Evolutionary conservation across 2,888 invertebrate species (phyloP), one percentile per base, ranked within the genome.

Genomic region (Chymomyza caudatula): DNA sequence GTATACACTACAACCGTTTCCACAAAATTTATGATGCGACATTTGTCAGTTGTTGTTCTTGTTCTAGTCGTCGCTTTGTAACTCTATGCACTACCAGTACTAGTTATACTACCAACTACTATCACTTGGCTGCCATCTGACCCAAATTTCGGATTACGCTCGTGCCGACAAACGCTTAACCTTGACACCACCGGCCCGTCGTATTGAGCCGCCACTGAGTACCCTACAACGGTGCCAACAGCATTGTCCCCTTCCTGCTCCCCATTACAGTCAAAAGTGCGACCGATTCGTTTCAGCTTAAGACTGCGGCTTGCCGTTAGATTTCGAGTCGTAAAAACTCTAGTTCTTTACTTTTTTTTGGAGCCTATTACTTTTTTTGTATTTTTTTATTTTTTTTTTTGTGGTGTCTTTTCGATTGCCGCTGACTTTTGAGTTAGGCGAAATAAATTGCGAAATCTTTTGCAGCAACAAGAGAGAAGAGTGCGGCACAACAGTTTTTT

Each of bases 371-470:
- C 4, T 63, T 63, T 51, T 63, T 67, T 67, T 65, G 76, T 74
- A 67, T n/a, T n/a, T n/a, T 15, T 59, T 65, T 67, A 58, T 60
- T 5, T 37, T 8, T 13, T 57, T 47, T 22, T 53, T 11, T 17
- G 25, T 55, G 58, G 23, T 52, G 23, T 56, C 44, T 56, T 20
- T 60, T 61, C 51, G 62, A 56, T 69, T 60, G 59, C 59, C 65
- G 62, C 66, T 75, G 68, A 80, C 74, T 74, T 82, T 84, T 76
- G 81, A 77, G 70, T 77, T 80, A 72, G 69, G 55, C 74, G 69
- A 83, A 81, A 82, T 83, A 85, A 82, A 82, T 82, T 85, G 82
- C 82, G 73, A 85, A 82, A 85, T 85, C 85, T 85, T 76, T 81
- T 63, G 63, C 67, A 69, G 71, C n/a, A 29, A 37, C 63, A 70